Evolutionary conservation across 2,888 invertebrate genomes (phyloP), one percentile per base, ranked within the genome.

Genomic region (Microctonus brassicae): DNA sequence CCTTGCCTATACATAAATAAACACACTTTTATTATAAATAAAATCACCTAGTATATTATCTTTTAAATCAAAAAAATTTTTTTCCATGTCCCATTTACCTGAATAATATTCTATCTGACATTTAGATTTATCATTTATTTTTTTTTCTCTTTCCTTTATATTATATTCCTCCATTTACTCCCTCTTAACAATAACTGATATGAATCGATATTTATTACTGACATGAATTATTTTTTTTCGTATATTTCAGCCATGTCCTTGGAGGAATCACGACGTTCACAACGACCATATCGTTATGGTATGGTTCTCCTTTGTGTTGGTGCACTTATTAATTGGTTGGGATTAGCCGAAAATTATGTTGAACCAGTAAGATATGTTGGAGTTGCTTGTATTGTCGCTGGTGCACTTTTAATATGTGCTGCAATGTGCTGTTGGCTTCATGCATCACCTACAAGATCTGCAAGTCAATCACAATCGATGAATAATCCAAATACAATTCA

Each of bases 351-450:
- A 83, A 92, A 92, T 86, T 93, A 92, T 84, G 92, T 93, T 68
- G 93, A 93, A 85, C 93, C 93, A 6, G 91, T 92, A 76, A 89
- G 93, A 83, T 93, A 93, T 86, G 91, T 93, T 78, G 93, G 93
- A 75, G 93, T 93, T 72, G 93, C 93, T 26, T 92, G 93, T 87
- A 93, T 93, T 78, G 91, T 93, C n/a, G 92, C 92, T 20, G 93
- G 93, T 36, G 92, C 93, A 1, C 89, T 93, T 77, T 91, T 93
- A 80, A 93, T 93, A 80, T 93, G 93, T 83, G 91, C 92, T 26
- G 93, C 93, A 69, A 93, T 93, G 92, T 93, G 93, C 86, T 92
- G 93, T 86, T 93, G 93, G 93, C 89, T 93, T 79, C 92, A 87
- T 75, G 83, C 87, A 70, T 86, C 87, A 24, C 86, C 87, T 76